These are phyloP conservation scores for Hemistola chrysoprasaria DNA, from an alignment of 2,888 invertebrate genomes.

Conservation along the genomic window DNA sequence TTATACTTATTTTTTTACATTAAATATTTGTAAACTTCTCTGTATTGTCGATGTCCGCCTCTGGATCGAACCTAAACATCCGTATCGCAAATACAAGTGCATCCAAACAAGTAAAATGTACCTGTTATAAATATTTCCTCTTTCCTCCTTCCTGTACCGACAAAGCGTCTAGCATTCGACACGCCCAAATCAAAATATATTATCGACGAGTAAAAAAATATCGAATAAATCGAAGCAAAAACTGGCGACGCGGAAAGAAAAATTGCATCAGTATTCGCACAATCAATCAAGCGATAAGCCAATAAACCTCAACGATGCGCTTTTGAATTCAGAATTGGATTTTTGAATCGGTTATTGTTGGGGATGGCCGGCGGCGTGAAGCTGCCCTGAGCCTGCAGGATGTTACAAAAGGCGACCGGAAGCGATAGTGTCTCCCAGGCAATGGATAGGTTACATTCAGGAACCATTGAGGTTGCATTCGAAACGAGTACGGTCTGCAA, in stretches of 20 bases:
- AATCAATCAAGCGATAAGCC: slow-evolving; percentile 83
- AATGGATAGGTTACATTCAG: slow-evolving; percentile 59
- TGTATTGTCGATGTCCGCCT: slow-evolving; percentile 38
- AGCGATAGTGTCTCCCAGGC: slow-evolving; percentile 70
- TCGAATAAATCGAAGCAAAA: slow-evolving; percentile 24
- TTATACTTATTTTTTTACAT: too few species aligned
- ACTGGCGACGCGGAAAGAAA: slow-evolving; percentile 35
- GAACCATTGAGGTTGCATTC: slow-evolving; percentile 66
- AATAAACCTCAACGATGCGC: slow-evolving; percentile 83
- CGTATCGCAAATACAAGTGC: slow-evolving; percentile 79
- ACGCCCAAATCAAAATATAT: slow-evolving; percentile 81
- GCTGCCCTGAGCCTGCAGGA: slow-evolving; percentile 69
- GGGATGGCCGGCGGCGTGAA: slow-evolving; percentile 66
- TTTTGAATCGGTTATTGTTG: slow-evolving; percentile 72
- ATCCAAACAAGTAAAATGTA: slow-evolving; percentile 44
- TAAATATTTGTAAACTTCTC: slow-evolving; percentile 46
- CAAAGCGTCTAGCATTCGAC: slow-evolving; percentile 70
- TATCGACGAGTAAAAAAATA: slow-evolving; percentile 49
- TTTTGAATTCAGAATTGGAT: slow-evolving; percentile 79
- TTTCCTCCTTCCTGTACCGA: slow-evolving; percentile 71
- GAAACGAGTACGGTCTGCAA: slow-evolving; percentile 49
- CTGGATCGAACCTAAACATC: slow-evolving; percentile 53
- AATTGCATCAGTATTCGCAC: slow-evolving; percentile 69
- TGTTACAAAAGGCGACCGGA: slow-evolving; percentile 76
- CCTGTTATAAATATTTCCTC: slow-evolving; percentile 55